These are phyloP conservation scores for Mesoclemmys tuberculata DNA, from an alignment of 2,113 vertebrate genomes.

Conservation along the genomic window DNA sequence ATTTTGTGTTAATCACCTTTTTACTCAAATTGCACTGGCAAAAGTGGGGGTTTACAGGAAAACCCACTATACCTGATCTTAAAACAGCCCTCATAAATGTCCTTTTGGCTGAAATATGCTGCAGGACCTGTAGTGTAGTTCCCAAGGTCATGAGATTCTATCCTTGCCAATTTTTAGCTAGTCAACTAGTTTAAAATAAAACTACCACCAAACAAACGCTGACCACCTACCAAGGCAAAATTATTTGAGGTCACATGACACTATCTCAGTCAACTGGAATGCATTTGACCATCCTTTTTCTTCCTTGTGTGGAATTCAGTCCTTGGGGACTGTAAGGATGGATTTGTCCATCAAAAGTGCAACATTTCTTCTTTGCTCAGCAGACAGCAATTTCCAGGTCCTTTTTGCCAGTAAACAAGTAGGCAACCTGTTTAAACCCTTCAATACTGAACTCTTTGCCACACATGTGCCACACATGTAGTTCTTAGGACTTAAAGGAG, in stretches of 20 bases:
- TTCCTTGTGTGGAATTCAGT: conserved; percentile 61
- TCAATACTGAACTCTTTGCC: conserved; percentile 30
- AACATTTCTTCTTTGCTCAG: conserved; percentile 63
- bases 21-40: background rate
- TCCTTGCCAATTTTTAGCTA: conserved; percentile 50
- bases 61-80: background rate
- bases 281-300: conserved; percentile 54
- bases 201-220: conserved; percentile 22
- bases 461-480: accelerated
- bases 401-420: conserved; percentile 65
- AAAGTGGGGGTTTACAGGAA: background rate
- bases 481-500: background rate
- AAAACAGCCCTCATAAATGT: background rate
- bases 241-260: conserved; percentile 38
- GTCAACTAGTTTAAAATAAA: conserved; percentile 48
- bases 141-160: conserved; percentile 52
- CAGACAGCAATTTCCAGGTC: conserved; percentile 60
- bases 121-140: conserved; percentile 38
- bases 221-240: conserved; percentile 41
- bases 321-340: conserved; percentile 70
- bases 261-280: conserved; percentile 66
- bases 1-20: background rate
- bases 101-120: background rate
- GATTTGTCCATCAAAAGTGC: conserved; percentile 70
- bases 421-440: conserved; percentile 66